A percentile compares a stretch with the other conserved stretches of the same genome.
Conservation (phyloP, 2,888 invertebrate species). For the Cacoxenus indagator region DNA sequence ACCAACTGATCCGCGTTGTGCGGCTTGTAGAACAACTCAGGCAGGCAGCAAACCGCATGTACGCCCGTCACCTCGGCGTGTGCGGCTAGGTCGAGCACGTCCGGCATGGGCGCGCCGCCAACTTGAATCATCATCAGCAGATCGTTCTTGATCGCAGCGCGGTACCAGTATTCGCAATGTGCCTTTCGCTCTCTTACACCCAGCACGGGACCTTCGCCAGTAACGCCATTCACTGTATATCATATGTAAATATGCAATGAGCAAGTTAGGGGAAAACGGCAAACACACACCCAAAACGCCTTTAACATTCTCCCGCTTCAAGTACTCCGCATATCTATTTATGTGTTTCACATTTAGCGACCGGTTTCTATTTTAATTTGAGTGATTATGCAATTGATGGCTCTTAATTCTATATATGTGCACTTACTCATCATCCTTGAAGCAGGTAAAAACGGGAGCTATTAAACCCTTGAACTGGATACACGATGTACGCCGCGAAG, state of each 20-base stretch:
- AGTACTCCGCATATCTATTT: conserved; percentile 77
- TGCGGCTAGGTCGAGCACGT: conserved; percentile 78
- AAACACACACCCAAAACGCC: conserved; percentile 76
- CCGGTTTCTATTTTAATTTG: conserved; percentile 46
- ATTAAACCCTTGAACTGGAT: conserved; percentile 75
- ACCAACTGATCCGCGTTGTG: conserved; percentile 75
- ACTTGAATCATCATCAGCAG: conserved; percentile 80
- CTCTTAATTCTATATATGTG: neutral
- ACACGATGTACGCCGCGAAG: neutral
- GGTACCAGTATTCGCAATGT: conserved; percentile 77
- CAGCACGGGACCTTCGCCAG: conserved; percentile 82
- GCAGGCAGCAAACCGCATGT: conserved; percentile 80
- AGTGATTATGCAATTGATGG: neutral
- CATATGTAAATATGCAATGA: neutral
- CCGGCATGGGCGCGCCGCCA: conserved; percentile 78
- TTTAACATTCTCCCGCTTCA: conserved; percentile 75
- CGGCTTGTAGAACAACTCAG: conserved; percentile 84
- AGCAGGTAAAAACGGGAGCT: conserved; percentile 81
- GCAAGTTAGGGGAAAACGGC: neutral
- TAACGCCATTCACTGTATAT: conserved; percentile 79
- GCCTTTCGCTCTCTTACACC: conserved; percentile 78
- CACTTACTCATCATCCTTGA: conserved; percentile 74
- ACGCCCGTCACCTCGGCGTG: conserved; percentile 76
- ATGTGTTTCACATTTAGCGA: conserved; percentile 73
- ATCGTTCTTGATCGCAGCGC: conserved; percentile 73